Base-by-base conservation (phyloP, 2,797 vertebrate genomes). In the Acipenser ruthenus region DNA sequence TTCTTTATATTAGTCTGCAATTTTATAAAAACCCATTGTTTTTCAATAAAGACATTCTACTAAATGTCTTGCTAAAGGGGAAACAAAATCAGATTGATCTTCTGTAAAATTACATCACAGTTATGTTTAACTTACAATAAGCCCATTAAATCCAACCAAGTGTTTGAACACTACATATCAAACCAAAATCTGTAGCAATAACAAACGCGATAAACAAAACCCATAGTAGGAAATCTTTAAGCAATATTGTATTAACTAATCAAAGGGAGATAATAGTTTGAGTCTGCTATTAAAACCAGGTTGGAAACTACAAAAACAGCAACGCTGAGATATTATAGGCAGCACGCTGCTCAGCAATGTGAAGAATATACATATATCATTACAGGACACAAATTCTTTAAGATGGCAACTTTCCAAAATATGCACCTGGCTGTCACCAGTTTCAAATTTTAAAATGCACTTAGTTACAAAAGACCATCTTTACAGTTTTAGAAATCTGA, bases 341-440 rank as follows among this genome's bases (percentile, higher is more conserved):
- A 58, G 55, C 55, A 12, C 12, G 55, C 10, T 58, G 23, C 51
- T 8, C 55, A 58, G 9, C 2, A 11, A 10, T 58, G 55, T 7
- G 13, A n/a, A 10, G 49, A 64, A 58, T 52, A 60, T 53, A 67
- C 53, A 70, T 67, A 37, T 66, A 64, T 62, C 37, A 50, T 49
- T 67, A 63, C 49, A 47, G 5, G 64, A 69, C 37, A 66, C 8
- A n/a, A 11, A 65, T 65, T 60, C 23, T 62, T 76, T 72, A 65
- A 59, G 50, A 51, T 75, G 70, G 73, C 72, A 71, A n/a, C 12
- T 51, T 51, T 60, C 53, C 58, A 69, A 69, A 64, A 68, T 68
- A 68, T 67, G 78, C 82, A 83, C 77, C 79, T 84, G 78, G 75
- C 69, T 82, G 72, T 72, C 67, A 80, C 72, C 70, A 68, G 64